Percentiles rank a stretch among this genome's conserved stretches.
Conservation (phyloP, 1,140 invertebrate genomes). For the Aphelenchoides besseyi region DNA sequence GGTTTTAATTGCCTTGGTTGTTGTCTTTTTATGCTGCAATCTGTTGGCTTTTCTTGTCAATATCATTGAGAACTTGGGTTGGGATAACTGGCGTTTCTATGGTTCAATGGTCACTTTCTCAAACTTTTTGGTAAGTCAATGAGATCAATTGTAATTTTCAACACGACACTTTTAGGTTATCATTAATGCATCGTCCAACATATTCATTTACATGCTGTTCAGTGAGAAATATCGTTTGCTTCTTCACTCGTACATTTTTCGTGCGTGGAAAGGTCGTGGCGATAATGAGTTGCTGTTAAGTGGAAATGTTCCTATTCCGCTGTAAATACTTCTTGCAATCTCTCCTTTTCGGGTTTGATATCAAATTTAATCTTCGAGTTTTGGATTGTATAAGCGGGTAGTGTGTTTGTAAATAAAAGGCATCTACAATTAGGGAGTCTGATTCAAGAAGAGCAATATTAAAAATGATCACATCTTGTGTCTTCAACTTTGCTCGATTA, state of each 20-base stretch:
- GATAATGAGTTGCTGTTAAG: slow-evolving; percentile 11
- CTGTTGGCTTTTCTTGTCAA: slow-evolving; percentile 57
- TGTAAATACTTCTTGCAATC: not conserved
- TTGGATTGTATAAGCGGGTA: too few relatives aligned
- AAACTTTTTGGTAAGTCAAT: slow-evolving; percentile 55
- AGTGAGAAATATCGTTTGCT: slow-evolving; percentile 59
- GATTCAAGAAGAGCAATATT: too few relatives aligned
- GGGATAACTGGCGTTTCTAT: slow-evolving; percentile 43
- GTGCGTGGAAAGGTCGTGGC: not conserved
- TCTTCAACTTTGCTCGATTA: too few relatives aligned
- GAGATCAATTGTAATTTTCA: slow-evolving; percentile 6
- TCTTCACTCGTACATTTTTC: slow-evolving; percentile 48
- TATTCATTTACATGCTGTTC: slow-evolving; percentile 62
- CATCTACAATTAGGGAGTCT: too few relatives aligned
- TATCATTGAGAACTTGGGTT: slow-evolving; percentile 55
- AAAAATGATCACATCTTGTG: too few relatives aligned
- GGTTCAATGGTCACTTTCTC: slow-evolving; percentile 50
- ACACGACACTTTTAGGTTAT: slow-evolving; percentile 42
- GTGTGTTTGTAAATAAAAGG: too few relatives aligned
- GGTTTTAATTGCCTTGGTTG: slow-evolving; percentile 50
- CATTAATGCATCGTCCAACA: slow-evolving; percentile 55
- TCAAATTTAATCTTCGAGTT: too few relatives aligned
- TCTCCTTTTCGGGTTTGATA: too few relatives aligned
- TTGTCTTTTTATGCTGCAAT: slow-evolving; percentile 51
- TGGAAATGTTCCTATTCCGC: not conserved